Conservation (phyloP, 2,797 vertebrate genomes). For the Centroberyx gerrardi region DNA sequence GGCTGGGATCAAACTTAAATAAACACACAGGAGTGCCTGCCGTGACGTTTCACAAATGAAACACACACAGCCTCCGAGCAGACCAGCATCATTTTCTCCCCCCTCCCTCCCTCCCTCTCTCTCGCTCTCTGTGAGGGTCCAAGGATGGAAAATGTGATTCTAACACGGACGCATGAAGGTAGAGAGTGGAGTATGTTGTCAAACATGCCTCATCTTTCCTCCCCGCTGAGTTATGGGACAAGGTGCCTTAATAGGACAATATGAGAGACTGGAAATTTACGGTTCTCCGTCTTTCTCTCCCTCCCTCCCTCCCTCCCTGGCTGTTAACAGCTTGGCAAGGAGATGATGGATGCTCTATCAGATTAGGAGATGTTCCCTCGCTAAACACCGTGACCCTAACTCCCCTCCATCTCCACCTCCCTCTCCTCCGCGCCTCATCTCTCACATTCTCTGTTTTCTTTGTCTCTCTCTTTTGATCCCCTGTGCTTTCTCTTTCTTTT, state of each 20-base stretch:
- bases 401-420: slow-evolving; percentile 13
- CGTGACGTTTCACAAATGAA: slow-evolving; percentile 68
- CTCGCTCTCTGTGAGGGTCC: slow-evolving; percentile 28
- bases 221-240: slow-evolving; percentile 60
- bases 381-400: slow-evolving; percentile 55
- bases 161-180: slow-evolving; percentile 43
- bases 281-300: slow-evolving; percentile 26
- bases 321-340: slow-evolving; percentile 36
- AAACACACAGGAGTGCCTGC: slow-evolving; percentile 45
- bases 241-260: slow-evolving; percentile 59
- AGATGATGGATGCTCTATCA: slow-evolving; percentile 52
- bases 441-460: neutral
- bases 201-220: slow-evolving; percentile 66
- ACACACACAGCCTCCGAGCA: slow-evolving; percentile 55
- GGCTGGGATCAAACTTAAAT: slow-evolving; percentile 61
- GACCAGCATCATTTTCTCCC: slow-evolving; percentile 19
- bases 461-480: neutral
- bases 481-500: neutral
- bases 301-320: neutral
- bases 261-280: slow-evolving; percentile 60
- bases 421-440: neutral
- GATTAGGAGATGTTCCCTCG: slow-evolving; percentile 46
- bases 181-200: slow-evolving; percentile 52
- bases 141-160: slow-evolving; percentile 72
- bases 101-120: slow-evolving; percentile 15